Evolutionary conservation across 2,888 invertebrate genomes (phyloP).

Genomic region (Drosophila anceps): DNA sequence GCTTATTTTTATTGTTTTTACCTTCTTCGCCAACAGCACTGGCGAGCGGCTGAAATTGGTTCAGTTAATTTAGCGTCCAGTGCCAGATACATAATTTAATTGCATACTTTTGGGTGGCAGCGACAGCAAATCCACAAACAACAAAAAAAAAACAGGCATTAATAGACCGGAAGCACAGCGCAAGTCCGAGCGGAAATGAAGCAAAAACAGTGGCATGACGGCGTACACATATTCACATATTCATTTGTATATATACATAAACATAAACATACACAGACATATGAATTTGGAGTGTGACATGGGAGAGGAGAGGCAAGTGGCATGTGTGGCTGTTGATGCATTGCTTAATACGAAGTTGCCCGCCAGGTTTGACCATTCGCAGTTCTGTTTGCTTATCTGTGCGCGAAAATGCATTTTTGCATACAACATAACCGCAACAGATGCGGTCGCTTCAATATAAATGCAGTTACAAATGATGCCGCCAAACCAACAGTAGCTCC

Average conservation of each 20-base stretch:
- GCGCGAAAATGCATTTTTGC: slow-evolving; percentile 82
- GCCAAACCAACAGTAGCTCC: slow-evolving; percentile 22
- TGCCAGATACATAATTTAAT: slow-evolving; percentile 67
- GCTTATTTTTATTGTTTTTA: slow-evolving; percentile 2
- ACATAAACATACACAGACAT: slow-evolving; percentile 20
- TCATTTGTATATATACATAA: no score
- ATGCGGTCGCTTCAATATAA: slow-evolving; percentile 81
- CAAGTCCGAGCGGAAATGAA: slow-evolving; percentile 71
- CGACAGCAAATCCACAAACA: slow-evolving; percentile 17
- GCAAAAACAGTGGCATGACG: slow-evolving; percentile 41
- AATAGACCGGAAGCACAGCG: slow-evolving; percentile 73
- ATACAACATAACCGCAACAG: slow-evolving; percentile 81
- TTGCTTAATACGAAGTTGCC: slow-evolving; percentile 60
- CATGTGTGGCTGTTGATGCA: slow-evolving; percentile 53
- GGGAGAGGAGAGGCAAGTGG: slow-evolving; percentile 12
- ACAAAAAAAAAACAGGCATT: slow-evolving; percentile 47
- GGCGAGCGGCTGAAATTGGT: slow-evolving; percentile 12
- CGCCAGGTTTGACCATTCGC: slow-evolving; percentile 26
- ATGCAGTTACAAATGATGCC: slow-evolving; percentile 80
- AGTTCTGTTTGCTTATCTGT: slow-evolving; percentile 73
- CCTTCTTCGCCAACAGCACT: no score
- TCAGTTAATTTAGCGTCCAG: slow-evolving; percentile 43
- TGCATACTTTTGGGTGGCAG: slow-evolving; percentile 46
- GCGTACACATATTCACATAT: not conserved
- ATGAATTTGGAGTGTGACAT: not conserved